These are phyloP conservation scores for Cyprinodon variegatus DNA, from an alignment of 2,113 vertebrate species.

Conservation along the genomic window DNA sequence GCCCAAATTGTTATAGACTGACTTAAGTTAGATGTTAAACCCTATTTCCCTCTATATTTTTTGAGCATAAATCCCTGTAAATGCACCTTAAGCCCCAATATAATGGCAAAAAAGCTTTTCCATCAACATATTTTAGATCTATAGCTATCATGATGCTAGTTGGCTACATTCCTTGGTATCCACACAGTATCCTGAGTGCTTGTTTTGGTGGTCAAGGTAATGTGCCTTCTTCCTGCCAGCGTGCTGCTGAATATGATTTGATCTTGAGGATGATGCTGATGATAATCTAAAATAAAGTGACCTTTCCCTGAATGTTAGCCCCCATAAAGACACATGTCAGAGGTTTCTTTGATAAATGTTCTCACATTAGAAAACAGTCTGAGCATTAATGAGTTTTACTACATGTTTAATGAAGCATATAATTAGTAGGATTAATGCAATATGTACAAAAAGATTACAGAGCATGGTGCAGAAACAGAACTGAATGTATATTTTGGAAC, in stretches of 20 bases:
- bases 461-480: background rate
- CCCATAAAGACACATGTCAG: slow-evolving; percentile 81
- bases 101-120: slow-evolving; percentile 13
- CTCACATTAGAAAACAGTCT: slow-evolving; percentile 30
- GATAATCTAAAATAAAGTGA: slow-evolving; percentile 47
- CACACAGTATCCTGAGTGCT: slow-evolving; percentile 73
- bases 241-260: slow-evolving; percentile 49
- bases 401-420: slow-evolving; percentile 26
- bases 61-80: slow-evolving; percentile 18
- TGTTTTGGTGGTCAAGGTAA: slow-evolving; percentile 76
- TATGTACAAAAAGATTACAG: background rate
- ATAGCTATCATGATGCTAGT: slow-evolving; percentile 47
- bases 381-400: slow-evolving; percentile 6
- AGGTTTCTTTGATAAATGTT: slow-evolving; percentile 70
- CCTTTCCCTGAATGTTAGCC: slow-evolving; percentile 68
- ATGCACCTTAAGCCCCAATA: slow-evolving; percentile 18
- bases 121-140: slow-evolving; percentile 9
- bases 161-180: slow-evolving; percentile 82
- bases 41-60: background rate
- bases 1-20: slow-evolving; percentile 32
- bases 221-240: slow-evolving; percentile 51
- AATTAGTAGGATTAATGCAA: slow-evolving; percentile 9
- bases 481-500: background rate
- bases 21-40: slow-evolving; percentile 26
- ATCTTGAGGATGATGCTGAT: slow-evolving; percentile 48